Conservation (phyloP, 2,888 invertebrate genomes). For the Steinernema scapterisci region DNA sequence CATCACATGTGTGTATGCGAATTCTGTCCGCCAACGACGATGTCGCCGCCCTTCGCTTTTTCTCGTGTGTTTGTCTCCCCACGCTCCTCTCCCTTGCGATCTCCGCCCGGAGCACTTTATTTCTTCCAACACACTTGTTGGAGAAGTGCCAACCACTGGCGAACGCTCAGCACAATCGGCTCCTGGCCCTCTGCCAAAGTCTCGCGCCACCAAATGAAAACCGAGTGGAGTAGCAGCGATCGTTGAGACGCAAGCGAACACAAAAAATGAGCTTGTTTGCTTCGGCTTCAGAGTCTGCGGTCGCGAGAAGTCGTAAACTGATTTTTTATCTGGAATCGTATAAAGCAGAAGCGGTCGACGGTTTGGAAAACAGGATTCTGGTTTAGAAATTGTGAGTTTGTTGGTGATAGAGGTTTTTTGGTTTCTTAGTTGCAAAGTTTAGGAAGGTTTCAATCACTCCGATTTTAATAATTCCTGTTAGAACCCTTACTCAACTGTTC, state of each 20-base stretch:
- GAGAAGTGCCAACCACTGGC: conserved; percentile 7
- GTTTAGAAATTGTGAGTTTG: too few species aligned
- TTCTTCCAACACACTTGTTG: conserved; percentile 5
- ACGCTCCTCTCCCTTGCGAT: conserved; percentile 18
- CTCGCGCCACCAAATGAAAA: background rate
- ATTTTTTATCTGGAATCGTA: background rate
- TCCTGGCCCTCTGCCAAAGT: conserved; percentile 26
- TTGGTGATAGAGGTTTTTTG: too few species aligned
- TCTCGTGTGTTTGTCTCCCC: conserved; percentile 27
- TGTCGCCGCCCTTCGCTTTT: conserved; percentile 25
- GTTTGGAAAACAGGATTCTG: too few species aligned
- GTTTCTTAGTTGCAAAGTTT: too few species aligned
- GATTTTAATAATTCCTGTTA: too few species aligned
- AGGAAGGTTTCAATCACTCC: too few species aligned
- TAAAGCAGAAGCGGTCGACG: too few species aligned
- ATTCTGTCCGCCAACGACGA: background rate
- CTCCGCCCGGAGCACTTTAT: conserved; percentile 21
- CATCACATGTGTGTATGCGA: conserved; percentile 31
- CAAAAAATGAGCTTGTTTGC: conserved; percentile 30
- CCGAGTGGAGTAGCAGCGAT: background rate
- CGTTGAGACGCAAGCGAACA: conserved; percentile 10
- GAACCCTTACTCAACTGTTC: too few species aligned
- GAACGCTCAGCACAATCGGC: background rate
- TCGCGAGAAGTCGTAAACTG: background rate
- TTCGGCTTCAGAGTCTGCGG: conserved; percentile 3